These are phyloP conservation scores for Salvelinus sp. DNA, from an alignment of 2,113 vertebrate genomes.

Conservation along the genomic window DNA sequence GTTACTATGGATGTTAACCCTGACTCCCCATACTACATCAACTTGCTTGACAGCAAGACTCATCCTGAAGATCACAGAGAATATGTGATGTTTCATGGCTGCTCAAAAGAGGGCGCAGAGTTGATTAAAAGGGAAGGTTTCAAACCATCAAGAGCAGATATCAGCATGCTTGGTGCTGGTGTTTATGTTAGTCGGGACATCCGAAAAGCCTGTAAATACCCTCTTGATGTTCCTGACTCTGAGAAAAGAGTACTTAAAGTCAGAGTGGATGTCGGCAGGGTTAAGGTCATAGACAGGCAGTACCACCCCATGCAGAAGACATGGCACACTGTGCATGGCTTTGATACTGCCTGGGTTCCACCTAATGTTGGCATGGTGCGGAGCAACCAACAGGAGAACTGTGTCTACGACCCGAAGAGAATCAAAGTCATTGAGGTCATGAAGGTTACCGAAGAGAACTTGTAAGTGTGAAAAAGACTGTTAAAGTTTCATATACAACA, in stretches of 20 bases:
- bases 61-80: too few relatives aligned
- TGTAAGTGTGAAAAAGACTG: not conserved
- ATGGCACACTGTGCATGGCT: not conserved
- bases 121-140: not conserved
- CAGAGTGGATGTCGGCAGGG: not conserved
- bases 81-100: too few relatives aligned
- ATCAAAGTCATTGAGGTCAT: not conserved
- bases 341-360: not conserved
- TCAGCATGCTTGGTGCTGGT: not conserved
- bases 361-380: not conserved
- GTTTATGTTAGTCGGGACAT: slow-evolving; percentile 1
- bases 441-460: not conserved
- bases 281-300: not conserved
- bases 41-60: too few relatives aligned
- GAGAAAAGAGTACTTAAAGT: not conserved
- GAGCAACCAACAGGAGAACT: not conserved
- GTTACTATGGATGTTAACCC: not conserved
- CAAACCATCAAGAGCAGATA: not conserved
- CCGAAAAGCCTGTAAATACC: not conserved
- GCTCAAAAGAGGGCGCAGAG: not conserved
- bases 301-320: not conserved
- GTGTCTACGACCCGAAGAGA: not conserved
- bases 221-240: not conserved
- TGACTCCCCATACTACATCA: too few relatives aligned
- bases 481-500: too few relatives aligned